Percentiles rank a stretch among this genome's conserved stretches.
phyloP scores from a whole-genome alignment of 2,797 vertebrate genomes.

The Argentina silus region DNA sequence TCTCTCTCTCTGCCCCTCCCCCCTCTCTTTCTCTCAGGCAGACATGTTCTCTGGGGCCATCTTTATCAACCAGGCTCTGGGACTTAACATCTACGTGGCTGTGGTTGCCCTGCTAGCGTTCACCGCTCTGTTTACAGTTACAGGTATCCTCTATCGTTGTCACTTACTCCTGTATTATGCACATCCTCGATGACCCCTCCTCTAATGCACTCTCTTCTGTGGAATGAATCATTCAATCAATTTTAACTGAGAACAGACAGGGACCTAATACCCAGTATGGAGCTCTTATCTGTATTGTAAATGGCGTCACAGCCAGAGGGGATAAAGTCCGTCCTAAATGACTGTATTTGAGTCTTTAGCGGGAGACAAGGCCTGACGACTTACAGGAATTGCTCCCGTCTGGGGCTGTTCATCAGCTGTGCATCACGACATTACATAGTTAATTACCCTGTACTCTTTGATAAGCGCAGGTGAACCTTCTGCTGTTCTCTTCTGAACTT shows the following conservation, averaged over 20 bases:
- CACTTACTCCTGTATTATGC: background rate
- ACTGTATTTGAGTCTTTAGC: background rate
- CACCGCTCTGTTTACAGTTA: slow-evolving; percentile 91
- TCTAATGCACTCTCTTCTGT: background rate
- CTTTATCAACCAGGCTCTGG: slow-evolving; percentile 90
- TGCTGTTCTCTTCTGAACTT: slow-evolving; percentile 45
- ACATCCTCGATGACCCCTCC: background rate
- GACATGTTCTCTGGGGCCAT: slow-evolving; percentile 96
- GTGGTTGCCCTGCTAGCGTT: slow-evolving; percentile 84
- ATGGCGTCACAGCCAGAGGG: slow-evolving; percentile 17
- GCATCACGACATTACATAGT: slow-evolving; percentile 33
- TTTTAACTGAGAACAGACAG: background rate
- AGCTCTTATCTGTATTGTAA: slow-evolving; percentile 46
- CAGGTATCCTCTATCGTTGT: slow-evolving; percentile 82
- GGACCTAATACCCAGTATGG: slow-evolving; percentile 6
- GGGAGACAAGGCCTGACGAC: background rate
- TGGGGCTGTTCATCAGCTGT: slow-evolving; percentile 48
- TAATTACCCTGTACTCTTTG: slow-evolving; percentile 54
- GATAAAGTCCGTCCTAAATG: slow-evolving; percentile 62
- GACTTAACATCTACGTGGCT: slow-evolving; percentile 89
- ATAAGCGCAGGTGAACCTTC: slow-evolving; percentile 58
- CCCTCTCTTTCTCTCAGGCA: slow-evolving; percentile 72
- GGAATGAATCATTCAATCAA: too few species aligned
- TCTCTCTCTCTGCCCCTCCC: background rate
- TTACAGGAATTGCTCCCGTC: background rate